A percentile compares a stretch with the other conserved stretches of the same genome.
Conservation (phyloP, 2,797 vertebrate species). For the Anabas testudineus region DNA sequence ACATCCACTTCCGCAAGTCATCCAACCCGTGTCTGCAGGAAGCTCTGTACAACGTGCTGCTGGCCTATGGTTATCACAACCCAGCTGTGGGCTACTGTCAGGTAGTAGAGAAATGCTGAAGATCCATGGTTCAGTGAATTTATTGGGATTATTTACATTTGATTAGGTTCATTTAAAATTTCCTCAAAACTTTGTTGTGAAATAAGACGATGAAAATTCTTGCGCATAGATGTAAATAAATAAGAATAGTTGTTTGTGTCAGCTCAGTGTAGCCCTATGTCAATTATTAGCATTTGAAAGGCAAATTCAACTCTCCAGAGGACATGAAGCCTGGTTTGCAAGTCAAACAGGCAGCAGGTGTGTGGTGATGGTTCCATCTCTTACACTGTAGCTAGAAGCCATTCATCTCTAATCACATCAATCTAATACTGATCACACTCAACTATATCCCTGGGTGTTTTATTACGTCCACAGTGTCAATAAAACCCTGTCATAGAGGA, state of each 20-base stretch:
- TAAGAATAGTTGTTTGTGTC: conserved; percentile 8
- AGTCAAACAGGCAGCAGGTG: conserved; percentile 39
- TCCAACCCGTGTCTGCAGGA: conserved; percentile 89
- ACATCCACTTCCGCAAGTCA: conserved; percentile 89
- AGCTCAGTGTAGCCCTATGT: not conserved
- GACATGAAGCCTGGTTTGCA: conserved; percentile 44
- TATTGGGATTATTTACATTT: too few species aligned
- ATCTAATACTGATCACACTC: not conserved
- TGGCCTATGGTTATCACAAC: conserved; percentile 93
- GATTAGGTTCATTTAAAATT: not conserved
- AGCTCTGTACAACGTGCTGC: conserved; percentile 90
- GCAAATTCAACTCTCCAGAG: conserved; percentile 39
- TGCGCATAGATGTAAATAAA: too few species aligned
- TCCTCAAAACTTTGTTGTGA: not conserved
- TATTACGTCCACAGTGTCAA: conserved; percentile 7
- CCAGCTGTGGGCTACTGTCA: conserved; percentile 94
- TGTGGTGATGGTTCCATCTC: conserved; percentile 6
- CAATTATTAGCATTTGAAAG: conserved; percentile 52
- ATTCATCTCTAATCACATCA: not conserved
- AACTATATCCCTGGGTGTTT: not conserved
- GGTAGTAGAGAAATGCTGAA: conserved; percentile 78
- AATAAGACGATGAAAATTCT: too few species aligned
- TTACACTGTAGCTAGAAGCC: not conserved
- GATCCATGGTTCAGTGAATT: too few species aligned
- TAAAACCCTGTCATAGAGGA: conserved; percentile 16